Evolutionary conservation across 1,140 invertebrate species (phyloP).

Genomic region (Bombyx mandarina): DNA sequence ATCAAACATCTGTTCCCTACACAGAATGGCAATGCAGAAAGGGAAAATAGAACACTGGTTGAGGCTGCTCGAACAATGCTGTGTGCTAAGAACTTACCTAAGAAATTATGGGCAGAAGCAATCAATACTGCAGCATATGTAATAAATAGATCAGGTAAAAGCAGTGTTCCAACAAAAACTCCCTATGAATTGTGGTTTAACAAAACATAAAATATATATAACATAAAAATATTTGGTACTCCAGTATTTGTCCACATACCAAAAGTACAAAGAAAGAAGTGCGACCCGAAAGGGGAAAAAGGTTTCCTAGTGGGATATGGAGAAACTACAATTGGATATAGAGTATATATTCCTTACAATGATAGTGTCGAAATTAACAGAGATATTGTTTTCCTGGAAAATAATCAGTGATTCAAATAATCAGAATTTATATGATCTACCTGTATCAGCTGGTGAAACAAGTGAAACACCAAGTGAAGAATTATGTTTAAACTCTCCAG

Average conservation of each 20-base stretch:
- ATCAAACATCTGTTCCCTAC: constrained; percentile 49
- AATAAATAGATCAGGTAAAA: constrained; percentile 47
- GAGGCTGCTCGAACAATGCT: constrained; percentile 52
- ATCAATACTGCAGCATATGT: constrained; percentile 42
- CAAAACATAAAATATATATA: constrained; percentile 24
- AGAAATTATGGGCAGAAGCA: constrained; percentile 50
- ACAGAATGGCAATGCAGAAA: constrained; percentile 67
- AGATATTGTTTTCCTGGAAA: constrained; percentile 25
- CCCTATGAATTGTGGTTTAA: constrained; percentile 45
- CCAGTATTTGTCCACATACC: constrained; percentile 40
- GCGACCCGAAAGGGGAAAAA: constrained; percentile 39
- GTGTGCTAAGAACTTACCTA: constrained; percentile 18
- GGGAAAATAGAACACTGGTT: constrained; percentile 50
- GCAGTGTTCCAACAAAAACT: constrained; percentile 26
- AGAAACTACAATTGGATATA: constrained; percentile 40
- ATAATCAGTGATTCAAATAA: not conserved
- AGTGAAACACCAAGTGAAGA: too few relatives aligned
- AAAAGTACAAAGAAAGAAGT: constrained; percentile 42
- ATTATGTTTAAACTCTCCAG: too few relatives aligned
- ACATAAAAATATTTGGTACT: constrained; percentile 39
- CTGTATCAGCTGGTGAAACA: too few relatives aligned
- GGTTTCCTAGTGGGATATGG: constrained; percentile 47
- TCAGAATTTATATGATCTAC: constrained; percentile 6
- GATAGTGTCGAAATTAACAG: constrained; percentile 21
- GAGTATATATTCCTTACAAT: constrained; percentile 23